phyloP scores from a whole-genome alignment of 2,888 invertebrate genomes.

The Idaea dimidiata region DNA sequence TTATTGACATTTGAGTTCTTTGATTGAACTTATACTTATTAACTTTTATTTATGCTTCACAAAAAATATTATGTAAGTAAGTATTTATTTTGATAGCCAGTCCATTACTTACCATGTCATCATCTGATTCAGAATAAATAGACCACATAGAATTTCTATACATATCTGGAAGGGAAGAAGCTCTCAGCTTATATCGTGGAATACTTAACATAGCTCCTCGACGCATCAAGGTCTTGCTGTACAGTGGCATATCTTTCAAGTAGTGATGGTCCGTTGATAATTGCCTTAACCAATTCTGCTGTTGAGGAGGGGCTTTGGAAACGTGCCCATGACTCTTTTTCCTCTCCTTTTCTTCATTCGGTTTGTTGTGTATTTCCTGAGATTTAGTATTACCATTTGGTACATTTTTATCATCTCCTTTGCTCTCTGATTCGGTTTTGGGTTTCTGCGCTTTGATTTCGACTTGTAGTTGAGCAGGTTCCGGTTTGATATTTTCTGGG shows the following conservation, averaged over 20 bases:
- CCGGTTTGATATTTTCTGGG: conserved; percentile 25
- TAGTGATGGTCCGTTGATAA: conserved; percentile 83
- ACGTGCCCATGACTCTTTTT: conserved; percentile 14
- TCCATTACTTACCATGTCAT: conserved; percentile 83
- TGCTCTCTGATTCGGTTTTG: conserved; percentile 32
- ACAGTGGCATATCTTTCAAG: conserved; percentile 85
- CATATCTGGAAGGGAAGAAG: conserved; percentile 94
- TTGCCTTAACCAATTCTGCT: conserved; percentile 66
- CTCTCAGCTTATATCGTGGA: conserved; percentile 88
- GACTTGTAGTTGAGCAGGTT: conserved; percentile 57
- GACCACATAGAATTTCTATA: conserved; percentile 92
- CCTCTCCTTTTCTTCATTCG: conserved; percentile 22
- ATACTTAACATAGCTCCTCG: conserved; percentile 92
- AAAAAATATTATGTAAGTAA: no score
- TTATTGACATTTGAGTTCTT: no score
- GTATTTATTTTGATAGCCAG: no score
- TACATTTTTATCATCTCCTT: conserved; percentile 28
- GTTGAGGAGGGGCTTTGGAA: conserved; percentile 27
- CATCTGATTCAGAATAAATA: conserved; percentile 78
- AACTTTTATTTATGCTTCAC: no score
- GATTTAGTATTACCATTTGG: conserved; percentile 30
- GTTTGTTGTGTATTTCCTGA: conserved; percentile 28
- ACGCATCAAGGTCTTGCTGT: conserved; percentile 90
- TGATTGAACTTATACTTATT: no score
- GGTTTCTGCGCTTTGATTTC: conserved; percentile 47